phyloP scores from a whole-genome alignment of 2,888 invertebrate genomes.

The Phragmatobia fuliginosa region DNA sequence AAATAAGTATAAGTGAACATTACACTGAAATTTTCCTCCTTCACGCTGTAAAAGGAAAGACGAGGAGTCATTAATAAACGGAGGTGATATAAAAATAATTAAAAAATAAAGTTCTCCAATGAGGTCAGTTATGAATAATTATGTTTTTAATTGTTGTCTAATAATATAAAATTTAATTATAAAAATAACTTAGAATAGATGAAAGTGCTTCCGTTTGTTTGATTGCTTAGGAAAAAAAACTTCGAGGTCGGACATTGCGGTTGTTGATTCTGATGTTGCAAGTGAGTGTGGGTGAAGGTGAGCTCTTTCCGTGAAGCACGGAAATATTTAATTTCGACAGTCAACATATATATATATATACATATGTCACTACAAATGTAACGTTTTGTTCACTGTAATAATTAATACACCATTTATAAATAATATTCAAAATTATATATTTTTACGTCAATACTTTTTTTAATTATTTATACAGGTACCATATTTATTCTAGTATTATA shows the following conservation, averaged over 20 bases:
- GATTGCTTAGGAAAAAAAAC: background rate
- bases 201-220: background rate
- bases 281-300: background rate
- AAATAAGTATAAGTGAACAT: conserved; percentile 59
- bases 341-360: background rate
- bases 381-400: background rate
- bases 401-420: background rate
- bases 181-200: background rate
- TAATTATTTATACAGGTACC: no score
- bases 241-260: background rate
- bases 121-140: conserved; percentile 1
- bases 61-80: conserved; percentile 44
- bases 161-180: background rate
- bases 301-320: background rate
- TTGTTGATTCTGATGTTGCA: background rate
- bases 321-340: background rate
- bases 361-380: background rate
- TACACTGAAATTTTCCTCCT: conserved; percentile 65
- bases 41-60: conserved; percentile 54
- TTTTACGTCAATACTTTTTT: background rate
- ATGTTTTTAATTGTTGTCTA: conserved; percentile 1
- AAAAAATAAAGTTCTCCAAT: background rate
- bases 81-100: conserved; percentile 42
- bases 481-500: no score
- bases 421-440: background rate